These are phyloP conservation scores for Cotesia typhae DNA, from an alignment of 1,140 invertebrate genomes.

Conservation along the genomic window DNA sequence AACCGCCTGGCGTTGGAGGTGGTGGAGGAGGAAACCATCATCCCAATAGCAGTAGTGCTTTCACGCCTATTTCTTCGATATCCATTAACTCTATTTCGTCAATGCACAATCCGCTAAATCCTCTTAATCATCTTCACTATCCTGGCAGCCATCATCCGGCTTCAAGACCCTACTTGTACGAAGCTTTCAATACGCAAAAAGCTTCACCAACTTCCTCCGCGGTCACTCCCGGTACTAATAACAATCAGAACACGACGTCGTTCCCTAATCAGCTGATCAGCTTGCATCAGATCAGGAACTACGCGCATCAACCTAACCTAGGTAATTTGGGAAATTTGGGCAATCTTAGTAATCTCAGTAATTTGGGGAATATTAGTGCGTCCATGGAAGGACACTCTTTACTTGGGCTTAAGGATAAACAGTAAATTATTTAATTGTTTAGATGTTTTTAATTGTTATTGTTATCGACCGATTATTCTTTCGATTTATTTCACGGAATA, in stretches of 20 bases:
- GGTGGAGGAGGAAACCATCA: constrained; percentile 55
- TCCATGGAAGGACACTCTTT: constrained; percentile 61
- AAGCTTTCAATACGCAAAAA: constrained; percentile 82
- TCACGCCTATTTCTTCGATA: constrained; percentile 88
- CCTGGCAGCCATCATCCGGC: constrained; percentile 71
- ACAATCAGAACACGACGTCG: constrained; percentile 71
- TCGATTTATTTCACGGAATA: too few relatives aligned
- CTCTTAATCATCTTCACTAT: constrained; percentile 72
- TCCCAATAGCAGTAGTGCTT: constrained; percentile 81
- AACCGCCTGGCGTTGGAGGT: constrained; percentile 48
- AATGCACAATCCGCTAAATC: constrained; percentile 69
- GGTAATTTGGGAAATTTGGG: constrained; percentile 62
- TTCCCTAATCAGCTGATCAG: constrained; percentile 96
- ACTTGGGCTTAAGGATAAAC: constrained; percentile 61
- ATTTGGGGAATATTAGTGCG: constrained; percentile 59
- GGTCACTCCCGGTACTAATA: constrained; percentile 51
- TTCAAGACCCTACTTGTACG: constrained; percentile 89
- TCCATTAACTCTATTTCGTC: constrained; percentile 71
- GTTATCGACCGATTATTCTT: constrained; percentile 9
- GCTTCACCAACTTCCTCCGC: constrained; percentile 57
- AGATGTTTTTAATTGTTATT: neutral
- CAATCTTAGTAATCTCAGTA: constrained; percentile 59
- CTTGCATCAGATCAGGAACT: constrained; percentile 95
- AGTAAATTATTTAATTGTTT: constrained; percentile 45
- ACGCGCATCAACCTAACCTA: constrained; percentile 87